These are phyloP conservation scores for Scartelaos histophorus DNA, from an alignment of 2,113 vertebrate genomes.

Conservation along the genomic window DNA sequence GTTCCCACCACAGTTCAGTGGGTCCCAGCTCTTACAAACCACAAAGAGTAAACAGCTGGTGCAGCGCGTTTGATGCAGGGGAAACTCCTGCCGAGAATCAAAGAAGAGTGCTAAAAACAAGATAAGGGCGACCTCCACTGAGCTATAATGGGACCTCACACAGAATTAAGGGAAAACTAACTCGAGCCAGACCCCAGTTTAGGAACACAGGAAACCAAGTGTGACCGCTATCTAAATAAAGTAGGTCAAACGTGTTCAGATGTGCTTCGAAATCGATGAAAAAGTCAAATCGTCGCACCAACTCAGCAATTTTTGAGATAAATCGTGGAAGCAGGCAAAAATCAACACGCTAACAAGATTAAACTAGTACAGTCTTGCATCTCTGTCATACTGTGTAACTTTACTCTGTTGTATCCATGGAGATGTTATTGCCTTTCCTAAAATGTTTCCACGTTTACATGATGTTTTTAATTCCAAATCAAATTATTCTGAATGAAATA, in stretches of 20 bases:
- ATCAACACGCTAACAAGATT: background rate
- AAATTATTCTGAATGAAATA: no score
- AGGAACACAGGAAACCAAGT: background rate
- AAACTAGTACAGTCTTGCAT: no score
- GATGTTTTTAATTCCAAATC: no score
- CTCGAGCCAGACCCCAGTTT: slow-evolving; percentile 27
- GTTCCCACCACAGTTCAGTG: slow-evolving; percentile 37
- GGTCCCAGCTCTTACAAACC: slow-evolving; percentile 33
- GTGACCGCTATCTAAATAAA: background rate
- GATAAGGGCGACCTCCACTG: slow-evolving; percentile 23
- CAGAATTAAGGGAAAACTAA: slow-evolving; percentile 38
- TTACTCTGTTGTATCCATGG: no score
- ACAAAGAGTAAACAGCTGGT: slow-evolving; percentile 27
- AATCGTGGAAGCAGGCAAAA: background rate
- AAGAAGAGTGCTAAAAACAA: slow-evolving; percentile 34
- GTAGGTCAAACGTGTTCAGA: background rate
- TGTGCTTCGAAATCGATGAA: background rate
- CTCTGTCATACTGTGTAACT: no score
- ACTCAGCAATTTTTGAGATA: background rate
- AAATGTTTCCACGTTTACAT: no score
- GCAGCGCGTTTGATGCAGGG: slow-evolving; percentile 37
- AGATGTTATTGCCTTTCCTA: no score
- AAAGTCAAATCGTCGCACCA: background rate
- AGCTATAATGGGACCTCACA: slow-evolving; percentile 57
- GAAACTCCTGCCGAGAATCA: slow-evolving; percentile 44